Conservation (phyloP, 2,888 invertebrate genomes). For the Gymnocheta viridis region DNA sequence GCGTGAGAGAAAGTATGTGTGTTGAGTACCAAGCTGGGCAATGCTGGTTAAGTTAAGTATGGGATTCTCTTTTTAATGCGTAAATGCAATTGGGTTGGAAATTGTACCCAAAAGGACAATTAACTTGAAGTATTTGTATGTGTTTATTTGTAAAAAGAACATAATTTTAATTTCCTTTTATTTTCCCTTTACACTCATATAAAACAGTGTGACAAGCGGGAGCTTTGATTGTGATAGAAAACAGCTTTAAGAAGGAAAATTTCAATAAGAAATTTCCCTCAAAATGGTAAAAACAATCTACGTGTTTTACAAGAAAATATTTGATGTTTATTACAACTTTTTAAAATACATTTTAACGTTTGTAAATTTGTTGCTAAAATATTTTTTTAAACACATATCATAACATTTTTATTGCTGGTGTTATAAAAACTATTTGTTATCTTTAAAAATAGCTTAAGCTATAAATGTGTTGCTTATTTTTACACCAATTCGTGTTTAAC, state of each 20-base stretch:
- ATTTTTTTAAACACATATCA: no score
- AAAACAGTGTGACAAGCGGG: not conserved
- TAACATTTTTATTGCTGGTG: no score
- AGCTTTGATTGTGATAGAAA: no score
- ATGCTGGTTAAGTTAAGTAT: not conserved
- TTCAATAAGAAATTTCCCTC: no score
- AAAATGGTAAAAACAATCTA: no score
- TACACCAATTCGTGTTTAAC: not conserved
- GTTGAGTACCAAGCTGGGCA: not conserved
- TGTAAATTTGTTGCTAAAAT: no score
- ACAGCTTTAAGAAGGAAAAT: no score
- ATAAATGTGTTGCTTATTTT: no score
- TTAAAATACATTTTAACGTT: no score
- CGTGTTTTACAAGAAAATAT: no score
- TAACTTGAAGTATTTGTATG: conserved; percentile 78
- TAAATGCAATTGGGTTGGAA: conserved; percentile 74
- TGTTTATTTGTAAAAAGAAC: conserved; percentile 52
- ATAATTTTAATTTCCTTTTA: not conserved
- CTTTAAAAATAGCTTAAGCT: no score
- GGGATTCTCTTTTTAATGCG: conserved; percentile 28
- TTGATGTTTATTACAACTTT: no score
- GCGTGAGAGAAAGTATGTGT: not conserved
- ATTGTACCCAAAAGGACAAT: conserved; percentile 81
- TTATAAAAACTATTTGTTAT: not conserved
- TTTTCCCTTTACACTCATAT: not conserved